Evolutionary conservation across 2,888 invertebrate genomes (phyloP).

Genomic region (Heteromyza rotundicornis): DNA sequence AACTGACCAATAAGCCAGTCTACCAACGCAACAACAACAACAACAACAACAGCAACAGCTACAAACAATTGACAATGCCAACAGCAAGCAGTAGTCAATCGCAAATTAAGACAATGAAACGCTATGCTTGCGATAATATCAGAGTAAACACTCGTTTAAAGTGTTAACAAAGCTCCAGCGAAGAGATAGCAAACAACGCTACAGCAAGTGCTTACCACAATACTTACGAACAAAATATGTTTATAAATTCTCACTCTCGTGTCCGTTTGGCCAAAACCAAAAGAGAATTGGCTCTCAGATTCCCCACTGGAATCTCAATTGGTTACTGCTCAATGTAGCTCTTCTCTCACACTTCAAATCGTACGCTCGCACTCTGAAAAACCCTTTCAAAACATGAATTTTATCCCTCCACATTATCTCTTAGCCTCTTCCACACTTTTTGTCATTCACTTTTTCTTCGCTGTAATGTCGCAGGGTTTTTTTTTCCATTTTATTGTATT

Average conservation of each 20-base stretch:
- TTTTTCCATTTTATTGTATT: background rate
- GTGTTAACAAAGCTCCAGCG: slow-evolving; percentile 26
- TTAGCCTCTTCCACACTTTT: background rate
- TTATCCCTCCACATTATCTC: too few species aligned
- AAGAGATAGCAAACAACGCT: too few species aligned
- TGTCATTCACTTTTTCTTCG: background rate
- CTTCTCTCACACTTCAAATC: background rate
- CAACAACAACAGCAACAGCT: slow-evolving; percentile 9
- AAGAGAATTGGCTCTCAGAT: too few species aligned
- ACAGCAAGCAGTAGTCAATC: slow-evolving; percentile 3
- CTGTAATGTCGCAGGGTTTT: background rate
- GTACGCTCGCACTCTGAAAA: background rate
- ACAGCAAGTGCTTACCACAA: too few species aligned
- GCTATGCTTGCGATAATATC: slow-evolving; percentile 48
- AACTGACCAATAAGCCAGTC: background rate
- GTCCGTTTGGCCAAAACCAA: too few species aligned
- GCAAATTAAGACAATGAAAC: slow-evolving; percentile 56
- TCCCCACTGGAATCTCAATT: too few species aligned
- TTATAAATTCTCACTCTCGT: too few species aligned
- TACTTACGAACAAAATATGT: too few species aligned
- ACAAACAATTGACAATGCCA: background rate
- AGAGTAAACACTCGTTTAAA: slow-evolving; percentile 41
- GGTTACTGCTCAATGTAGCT: background rate
- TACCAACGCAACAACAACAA: background rate
- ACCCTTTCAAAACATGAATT: too few species aligned